phyloP scores from a whole-genome alignment of 2,888 invertebrate species.

The Adela reaumurella region DNA sequence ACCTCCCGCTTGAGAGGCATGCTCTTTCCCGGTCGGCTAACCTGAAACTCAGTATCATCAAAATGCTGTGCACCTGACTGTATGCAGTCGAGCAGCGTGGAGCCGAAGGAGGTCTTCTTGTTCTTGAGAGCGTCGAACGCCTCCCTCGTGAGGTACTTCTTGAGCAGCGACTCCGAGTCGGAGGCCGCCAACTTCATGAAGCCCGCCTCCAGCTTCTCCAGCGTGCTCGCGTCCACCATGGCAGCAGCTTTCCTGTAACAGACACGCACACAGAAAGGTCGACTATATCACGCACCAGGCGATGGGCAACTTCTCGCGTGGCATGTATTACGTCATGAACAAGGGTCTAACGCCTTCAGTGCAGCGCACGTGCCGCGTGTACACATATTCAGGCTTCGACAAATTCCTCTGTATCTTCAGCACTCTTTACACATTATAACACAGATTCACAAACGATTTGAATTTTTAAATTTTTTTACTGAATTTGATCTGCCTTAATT shows the following conservation, averaged over 20 bases:
- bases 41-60: background rate
- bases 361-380: slow-evolving; percentile 48
- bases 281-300: too few relatives aligned
- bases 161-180: slow-evolving; percentile 93
- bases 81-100: slow-evolving; percentile 89
- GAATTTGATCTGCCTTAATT: too few relatives aligned
- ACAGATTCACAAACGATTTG: too few relatives aligned
- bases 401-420: too few relatives aligned
- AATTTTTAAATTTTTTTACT: too few relatives aligned
- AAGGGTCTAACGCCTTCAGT: slow-evolving; percentile 40
- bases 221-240: slow-evolving; percentile 89
- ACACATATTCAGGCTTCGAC: slow-evolving; percentile 43
- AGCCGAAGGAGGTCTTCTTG: slow-evolving; percentile 91
- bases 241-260: slow-evolving; percentile 67
- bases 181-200: slow-evolving; percentile 82
- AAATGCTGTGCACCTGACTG: slow-evolving; percentile 94
- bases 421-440: too few relatives aligned
- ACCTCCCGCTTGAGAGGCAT: too few relatives aligned
- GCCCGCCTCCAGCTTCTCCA: slow-evolving; percentile 89
- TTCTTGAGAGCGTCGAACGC: slow-evolving; percentile 88
- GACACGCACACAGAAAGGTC: too few relatives aligned
- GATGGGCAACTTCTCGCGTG: too few relatives aligned
- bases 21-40: too few relatives aligned
- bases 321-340: background rate
- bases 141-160: slow-evolving; percentile 91